Conservation (phyloP, 2,888 invertebrate genomes). For the Leptarthrus brevirostris region DNA sequence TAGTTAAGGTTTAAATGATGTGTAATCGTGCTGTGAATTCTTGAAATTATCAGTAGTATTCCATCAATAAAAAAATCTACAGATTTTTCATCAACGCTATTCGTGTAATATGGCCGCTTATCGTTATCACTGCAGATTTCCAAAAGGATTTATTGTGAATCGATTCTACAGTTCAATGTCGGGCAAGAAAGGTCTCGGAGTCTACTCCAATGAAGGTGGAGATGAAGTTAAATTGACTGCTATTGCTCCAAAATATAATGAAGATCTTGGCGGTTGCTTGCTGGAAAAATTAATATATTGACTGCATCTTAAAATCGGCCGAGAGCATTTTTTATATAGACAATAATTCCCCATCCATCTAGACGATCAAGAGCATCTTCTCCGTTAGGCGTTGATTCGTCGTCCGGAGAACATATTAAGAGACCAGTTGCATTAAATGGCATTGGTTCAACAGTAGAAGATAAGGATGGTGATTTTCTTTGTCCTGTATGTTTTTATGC, state of each 20-base stretch:
- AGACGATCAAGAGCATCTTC: conserved; percentile 51
- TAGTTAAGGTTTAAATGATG: too few relatives aligned
- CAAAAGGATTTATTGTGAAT: conserved; percentile 32
- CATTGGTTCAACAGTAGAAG: too few relatives aligned
- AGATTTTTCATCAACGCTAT: too few relatives aligned
- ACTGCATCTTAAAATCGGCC: conserved; percentile 50
- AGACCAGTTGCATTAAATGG: too few relatives aligned
- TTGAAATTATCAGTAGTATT: too few relatives aligned
- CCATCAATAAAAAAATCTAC: too few relatives aligned
- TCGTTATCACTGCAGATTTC: conserved; percentile 46
- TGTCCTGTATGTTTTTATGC: conserved; percentile 93
- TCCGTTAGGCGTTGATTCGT: conserved; percentile 38
- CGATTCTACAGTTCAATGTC: conserved; percentile 55
- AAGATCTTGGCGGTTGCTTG: conserved; percentile 51
- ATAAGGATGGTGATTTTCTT: too few relatives aligned
- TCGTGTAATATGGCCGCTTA: conserved; percentile 42
- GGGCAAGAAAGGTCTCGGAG: conserved; percentile 54
- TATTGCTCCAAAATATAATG: conserved; percentile 52
- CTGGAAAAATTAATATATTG: conserved; percentile 54
- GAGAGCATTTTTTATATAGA: not conserved
- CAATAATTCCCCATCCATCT: conserved; percentile 38
- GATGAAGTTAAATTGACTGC: conserved; percentile 50
- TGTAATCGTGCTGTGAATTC: too few relatives aligned
- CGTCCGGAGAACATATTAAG: too few relatives aligned
- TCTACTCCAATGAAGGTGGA: conserved; percentile 49